Conservation (phyloP, 2,888 invertebrate species). For the Ophion obscuratus region DNA sequence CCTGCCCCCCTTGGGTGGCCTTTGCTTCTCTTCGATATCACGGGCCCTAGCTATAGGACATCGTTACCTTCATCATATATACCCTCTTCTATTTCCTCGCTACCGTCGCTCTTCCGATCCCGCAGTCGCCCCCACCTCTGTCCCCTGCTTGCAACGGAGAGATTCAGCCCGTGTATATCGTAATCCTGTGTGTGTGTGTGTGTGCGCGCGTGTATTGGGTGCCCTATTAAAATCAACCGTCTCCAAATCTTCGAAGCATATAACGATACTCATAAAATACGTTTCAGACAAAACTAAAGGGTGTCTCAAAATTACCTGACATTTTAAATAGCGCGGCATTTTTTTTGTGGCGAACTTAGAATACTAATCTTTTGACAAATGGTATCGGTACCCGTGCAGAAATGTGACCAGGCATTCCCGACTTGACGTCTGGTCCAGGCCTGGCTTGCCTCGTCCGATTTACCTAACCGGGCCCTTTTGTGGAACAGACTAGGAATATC, state of each 20-base stretch:
- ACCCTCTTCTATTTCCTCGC: slow-evolving; percentile 57
- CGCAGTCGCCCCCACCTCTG: slow-evolving; percentile 57
- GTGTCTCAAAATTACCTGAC: no score
- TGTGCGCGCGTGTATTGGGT: not conserved
- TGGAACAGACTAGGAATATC: no score
- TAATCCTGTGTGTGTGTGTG: not conserved
- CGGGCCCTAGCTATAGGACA: slow-evolving; percentile 56
- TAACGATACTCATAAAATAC: no score
- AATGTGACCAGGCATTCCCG: no score
- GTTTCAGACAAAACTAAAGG: no score
- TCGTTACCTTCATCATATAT: slow-evolving; percentile 62
- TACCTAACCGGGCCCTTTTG: no score
- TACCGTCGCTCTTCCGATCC: slow-evolving; percentile 53
- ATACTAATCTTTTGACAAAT: no score
- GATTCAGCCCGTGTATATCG: slow-evolving; percentile 17
- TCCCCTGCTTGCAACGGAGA: slow-evolving; percentile 55
- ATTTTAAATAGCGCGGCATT: no score
- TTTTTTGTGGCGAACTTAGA: no score
- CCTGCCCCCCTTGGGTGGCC: slow-evolving; percentile 58
- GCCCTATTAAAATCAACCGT: slow-evolving; percentile 48
- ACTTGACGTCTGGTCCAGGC: no score
- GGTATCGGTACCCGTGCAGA: no score
- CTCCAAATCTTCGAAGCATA: not conserved
- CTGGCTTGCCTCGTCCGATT: no score
- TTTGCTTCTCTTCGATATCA: slow-evolving; percentile 52